These are phyloP conservation scores for Anolis carolinensis DNA, from an alignment of 2,113 vertebrate species.

Conservation along the genomic window DNA sequence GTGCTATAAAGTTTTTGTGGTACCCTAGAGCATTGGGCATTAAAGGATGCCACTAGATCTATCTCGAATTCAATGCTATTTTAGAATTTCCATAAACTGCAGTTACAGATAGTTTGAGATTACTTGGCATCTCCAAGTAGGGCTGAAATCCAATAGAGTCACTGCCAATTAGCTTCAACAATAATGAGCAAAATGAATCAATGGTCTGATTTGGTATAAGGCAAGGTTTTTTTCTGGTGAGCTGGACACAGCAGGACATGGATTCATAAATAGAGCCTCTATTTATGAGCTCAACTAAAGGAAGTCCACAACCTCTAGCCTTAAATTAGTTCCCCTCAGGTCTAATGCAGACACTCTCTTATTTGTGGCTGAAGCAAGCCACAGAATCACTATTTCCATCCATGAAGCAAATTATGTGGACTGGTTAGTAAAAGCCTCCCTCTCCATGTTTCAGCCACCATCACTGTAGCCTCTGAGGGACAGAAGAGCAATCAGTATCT, in stretches of 20 bases:
- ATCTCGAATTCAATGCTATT: neutral
- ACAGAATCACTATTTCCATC: neutral
- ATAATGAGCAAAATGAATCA: neutral
- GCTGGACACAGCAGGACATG: neutral
- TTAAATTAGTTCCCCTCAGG: neutral
- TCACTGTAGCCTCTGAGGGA: too few species aligned
- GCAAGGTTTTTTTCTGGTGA: neutral
- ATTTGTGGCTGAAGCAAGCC: neutral
- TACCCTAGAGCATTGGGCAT: neutral
- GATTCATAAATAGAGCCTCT: neutral
- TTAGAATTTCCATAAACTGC: neutral
- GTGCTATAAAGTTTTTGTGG: neutral
- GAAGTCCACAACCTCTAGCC: neutral
- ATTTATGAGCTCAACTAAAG: neutral
- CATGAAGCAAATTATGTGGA: neutral
- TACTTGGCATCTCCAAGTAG: neutral
- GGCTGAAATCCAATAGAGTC: neutral
- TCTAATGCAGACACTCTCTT: neutral
- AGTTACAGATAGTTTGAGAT: neutral
- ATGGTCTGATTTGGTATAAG: neutral
- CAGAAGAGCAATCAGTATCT: too few species aligned
- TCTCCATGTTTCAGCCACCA: too few species aligned
- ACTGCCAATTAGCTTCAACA: neutral
- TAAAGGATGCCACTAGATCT: neutral
- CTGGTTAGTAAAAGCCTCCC: too few species aligned